Base-by-base conservation (phyloP, 2,888 invertebrate species). In the Thyatira batis region DNA sequence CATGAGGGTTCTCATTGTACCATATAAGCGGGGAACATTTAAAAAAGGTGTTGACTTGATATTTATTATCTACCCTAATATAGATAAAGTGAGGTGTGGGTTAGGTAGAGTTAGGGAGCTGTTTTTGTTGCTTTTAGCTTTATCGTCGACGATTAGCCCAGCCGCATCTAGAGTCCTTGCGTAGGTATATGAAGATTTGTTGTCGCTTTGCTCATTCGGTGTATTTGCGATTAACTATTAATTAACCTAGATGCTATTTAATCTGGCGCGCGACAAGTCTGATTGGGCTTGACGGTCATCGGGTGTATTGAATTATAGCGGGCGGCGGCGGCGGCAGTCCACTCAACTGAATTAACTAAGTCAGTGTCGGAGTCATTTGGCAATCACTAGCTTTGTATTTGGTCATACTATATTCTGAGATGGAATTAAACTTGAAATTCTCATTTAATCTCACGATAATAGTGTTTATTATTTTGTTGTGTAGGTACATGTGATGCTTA, bases 261-360 rank as follows among this genome's bases (percentile, higher is more conserved):
- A 27, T 27, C 48, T 48, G 27, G 48, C 48, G 8, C 45, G 27
- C 17, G 48, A 48, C 48, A 48, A 48, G 17, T 27, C 48, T 48
- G 17, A 39, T 39, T 39, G 17, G 39, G 17, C 17, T 39, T 39
- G 39, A 39, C 17, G 39, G 39, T 39, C 39, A 17, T 39, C 17
- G 39, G 3, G n/a, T 39, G 13, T n/a, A 39, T 39, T 39, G 8
- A 39, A 17, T 39, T 39, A 17, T n/a, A 39, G 13, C 39, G 17
- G 17, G 1, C 39, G 39, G 39, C 39, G n/a, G n/a, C n/a, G n/a
- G n/a, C n/a, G n/a, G n/a, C n/a, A n/a, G n/a, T n/a, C 39, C 8
- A 17, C 39, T 39, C 39, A 39, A 5, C 6, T 17, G 13, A 33
- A 33, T 39, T 11, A 17, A 39, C 39, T 17, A 1, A 6, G 6